Evolutionary conservation across 2,888 invertebrate species (phyloP).

Genomic region (Euphydryas editha): DNA sequence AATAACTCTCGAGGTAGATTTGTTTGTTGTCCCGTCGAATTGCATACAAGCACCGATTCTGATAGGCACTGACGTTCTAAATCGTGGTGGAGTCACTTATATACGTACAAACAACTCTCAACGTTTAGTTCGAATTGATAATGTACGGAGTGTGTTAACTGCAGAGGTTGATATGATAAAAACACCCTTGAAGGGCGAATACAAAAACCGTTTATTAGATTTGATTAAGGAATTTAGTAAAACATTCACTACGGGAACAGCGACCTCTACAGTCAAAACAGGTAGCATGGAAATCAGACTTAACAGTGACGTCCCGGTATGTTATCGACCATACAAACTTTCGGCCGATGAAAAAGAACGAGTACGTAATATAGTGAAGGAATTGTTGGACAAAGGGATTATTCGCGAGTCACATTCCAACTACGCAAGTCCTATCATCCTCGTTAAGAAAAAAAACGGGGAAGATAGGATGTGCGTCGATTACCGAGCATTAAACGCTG

Average conservation of each 20-base stretch:
- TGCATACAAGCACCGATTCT: no score
- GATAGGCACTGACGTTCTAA: no score
- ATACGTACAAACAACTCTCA: no score
- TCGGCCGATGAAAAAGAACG: background rate
- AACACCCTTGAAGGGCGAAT: background rate
- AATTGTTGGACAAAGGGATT: constrained; percentile 35
- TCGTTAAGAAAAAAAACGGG: constrained; percentile 46
- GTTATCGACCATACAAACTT: background rate
- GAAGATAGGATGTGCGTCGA: no score
- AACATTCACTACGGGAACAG: background rate
- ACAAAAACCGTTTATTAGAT: background rate
- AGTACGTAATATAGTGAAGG: background rate
- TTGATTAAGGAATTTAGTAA: background rate
- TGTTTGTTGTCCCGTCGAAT: no score
- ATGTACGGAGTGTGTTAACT: no score
- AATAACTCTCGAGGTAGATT: no score
- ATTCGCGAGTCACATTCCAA: constrained; percentile 43
- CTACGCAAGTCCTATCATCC: constrained; percentile 45
- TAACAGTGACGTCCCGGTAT: background rate
- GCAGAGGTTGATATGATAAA: no score
- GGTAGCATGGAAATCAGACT: background rate
- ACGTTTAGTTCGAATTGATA: no score
- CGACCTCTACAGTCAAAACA: background rate
- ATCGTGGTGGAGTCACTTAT: no score
- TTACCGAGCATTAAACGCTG: constrained; percentile 24